Evolutionary conservation across 30 jellyfish, hydroid and myxozoan genomes (phyloP).

Genomic region (Chrysaora quinquecirrha): DNA sequence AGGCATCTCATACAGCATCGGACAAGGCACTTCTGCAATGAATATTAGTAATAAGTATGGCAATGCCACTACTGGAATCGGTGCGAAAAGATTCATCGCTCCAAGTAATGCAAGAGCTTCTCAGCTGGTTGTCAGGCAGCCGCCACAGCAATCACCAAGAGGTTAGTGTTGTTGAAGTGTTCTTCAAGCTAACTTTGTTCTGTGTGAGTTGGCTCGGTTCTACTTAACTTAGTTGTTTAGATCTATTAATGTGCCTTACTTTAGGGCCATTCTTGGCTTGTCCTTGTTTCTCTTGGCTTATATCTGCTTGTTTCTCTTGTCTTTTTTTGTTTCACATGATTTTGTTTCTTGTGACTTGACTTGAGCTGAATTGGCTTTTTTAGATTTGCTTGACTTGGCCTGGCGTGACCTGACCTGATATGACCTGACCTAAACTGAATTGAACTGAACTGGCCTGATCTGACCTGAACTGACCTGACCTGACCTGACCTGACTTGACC

Average conservation of each 20-base stretch:
- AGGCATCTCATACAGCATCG: slow-evolving; percentile 41
- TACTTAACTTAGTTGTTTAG: too few species aligned
- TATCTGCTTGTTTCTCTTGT: not conserved
- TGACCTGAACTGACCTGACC: too few species aligned
- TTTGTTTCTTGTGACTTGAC: too few species aligned
- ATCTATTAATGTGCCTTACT: too few species aligned
- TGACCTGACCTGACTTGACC: too few species aligned
- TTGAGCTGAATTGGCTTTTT: not conserved
- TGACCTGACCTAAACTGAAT: too few species aligned
- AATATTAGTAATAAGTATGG: slow-evolving; percentile 25
- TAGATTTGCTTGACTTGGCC: not conserved
- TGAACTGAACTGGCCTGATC: too few species aligned
- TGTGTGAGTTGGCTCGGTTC: not conserved
- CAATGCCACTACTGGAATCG: slow-evolving; percentile 15
- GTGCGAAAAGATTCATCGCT: slow-evolving; percentile 17
- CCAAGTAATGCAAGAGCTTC: slow-evolving; percentile 48
- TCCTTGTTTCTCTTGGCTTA: not conserved
- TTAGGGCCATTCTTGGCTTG: too few species aligned
- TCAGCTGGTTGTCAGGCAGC: slow-evolving; percentile 65
- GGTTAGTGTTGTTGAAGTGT: slow-evolving; percentile 24
- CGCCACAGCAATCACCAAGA: slow-evolving; percentile 31
- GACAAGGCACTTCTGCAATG: slow-evolving; percentile 35
- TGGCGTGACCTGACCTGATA: not conserved
- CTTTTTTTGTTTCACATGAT: too few species aligned
- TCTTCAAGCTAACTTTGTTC: not conserved